Base-by-base conservation (phyloP, 1,140 invertebrate genomes). In the Pygmarrhopalites habei region DNA sequence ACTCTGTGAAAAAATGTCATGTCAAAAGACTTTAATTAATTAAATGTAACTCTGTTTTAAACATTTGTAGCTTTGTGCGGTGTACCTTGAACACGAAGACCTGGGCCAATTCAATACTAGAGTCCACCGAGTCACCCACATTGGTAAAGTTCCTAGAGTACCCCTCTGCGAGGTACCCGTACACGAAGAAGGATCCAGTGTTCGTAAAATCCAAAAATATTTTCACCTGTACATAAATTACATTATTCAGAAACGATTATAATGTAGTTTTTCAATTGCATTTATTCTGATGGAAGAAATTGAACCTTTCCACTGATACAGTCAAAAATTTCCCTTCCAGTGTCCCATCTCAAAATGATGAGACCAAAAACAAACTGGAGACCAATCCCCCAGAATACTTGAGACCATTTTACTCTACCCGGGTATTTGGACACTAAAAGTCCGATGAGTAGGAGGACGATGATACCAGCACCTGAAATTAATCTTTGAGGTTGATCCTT, bases 351-450 rank as follows among this genome's bases (percentile, higher is more conserved):
- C 52, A 98, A 86, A 58, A 92, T 90, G 1, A 95, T 66, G 0
- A 97, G 69, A 0, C 90, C 95, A 62, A 98, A 84, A 1, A 85
- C 49, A 72, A 96, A 91, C 79, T 98, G 95, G 10, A 95, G 75
- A 0, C 84, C 78, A 2, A 95, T 73, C 0, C 93, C 94, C 73
- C 83, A 86, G 17, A 87, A 71, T 0, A 96, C 87, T 1, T 85
- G 84, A 21, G 82, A 79, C 91, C 90, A 95, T 41, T 80, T 78
- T 1, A 82, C 79, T 67, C 77, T 73, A 5, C 77, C 74, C 2
- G 84, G 85, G 70, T 84, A 72, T 64, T 82, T 78, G 1, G 85
- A 85, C 72, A 86, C 82, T 32, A 85, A 58, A 25, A 74, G 74
- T 28, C 76, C 75, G 32, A 74, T 26, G 28, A 73, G 7, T 7